These are phyloP conservation scores for Tetragnatha versicolor DNA, from an alignment of 1,140 invertebrate species.

Conservation along the genomic window DNA sequence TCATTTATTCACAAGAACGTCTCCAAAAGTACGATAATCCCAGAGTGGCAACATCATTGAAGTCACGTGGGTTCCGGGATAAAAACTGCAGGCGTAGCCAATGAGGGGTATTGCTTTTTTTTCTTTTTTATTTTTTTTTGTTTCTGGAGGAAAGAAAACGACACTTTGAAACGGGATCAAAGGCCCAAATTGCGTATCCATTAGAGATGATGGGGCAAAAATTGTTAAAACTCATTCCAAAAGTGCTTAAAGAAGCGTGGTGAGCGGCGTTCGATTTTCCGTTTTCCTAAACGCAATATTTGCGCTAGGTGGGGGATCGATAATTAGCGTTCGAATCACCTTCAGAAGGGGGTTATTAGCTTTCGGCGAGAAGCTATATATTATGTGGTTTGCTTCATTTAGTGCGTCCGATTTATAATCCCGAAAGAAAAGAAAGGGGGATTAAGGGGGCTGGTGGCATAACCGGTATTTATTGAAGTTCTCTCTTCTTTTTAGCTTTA, in stretches of 20 bases:
- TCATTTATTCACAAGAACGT: slow-evolving; percentile 32
- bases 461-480: too few species aligned
- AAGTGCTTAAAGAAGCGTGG: slow-evolving; percentile 17
- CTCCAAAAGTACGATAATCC: slow-evolving; percentile 26
- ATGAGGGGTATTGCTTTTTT: background rate
- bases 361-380: background rate
- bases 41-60: slow-evolving; percentile 15
- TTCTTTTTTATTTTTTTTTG: background rate
- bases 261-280: slow-evolving; percentile 6
- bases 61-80: background rate
- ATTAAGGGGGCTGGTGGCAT: too few species aligned
- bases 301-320: background rate
- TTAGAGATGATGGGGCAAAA: slow-evolving; percentile 21
- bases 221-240: slow-evolving; percentile 32
- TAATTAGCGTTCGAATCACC: background rate
- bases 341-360: background rate
- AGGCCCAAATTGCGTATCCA: slow-evolving; percentile 6
- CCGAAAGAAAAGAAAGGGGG: too few species aligned
- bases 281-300: background rate
- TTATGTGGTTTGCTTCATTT: background rate
- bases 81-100: background rate
- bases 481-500: too few species aligned
- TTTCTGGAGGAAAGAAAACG: background rate
- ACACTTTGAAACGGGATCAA: background rate
- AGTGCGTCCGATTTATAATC: background rate